Percentiles rank a stretch among this genome's conserved stretches.
Conservation (phyloP, 2,797 vertebrate species). For the Diceros bicornis region DNA sequence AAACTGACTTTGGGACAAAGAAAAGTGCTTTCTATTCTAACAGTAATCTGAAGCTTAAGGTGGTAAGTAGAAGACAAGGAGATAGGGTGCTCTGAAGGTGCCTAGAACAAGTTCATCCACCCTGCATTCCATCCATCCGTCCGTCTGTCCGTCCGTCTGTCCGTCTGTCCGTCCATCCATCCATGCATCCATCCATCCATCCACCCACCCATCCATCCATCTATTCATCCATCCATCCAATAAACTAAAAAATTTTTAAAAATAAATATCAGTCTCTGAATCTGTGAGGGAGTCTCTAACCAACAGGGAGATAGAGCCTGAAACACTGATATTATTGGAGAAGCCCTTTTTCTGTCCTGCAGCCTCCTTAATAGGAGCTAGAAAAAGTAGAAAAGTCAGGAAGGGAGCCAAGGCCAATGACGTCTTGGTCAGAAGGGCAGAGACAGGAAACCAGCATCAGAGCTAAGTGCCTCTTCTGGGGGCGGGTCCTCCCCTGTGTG, state of each 20-base stretch:
- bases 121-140: no score
- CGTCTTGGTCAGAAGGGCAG: slow-evolving; percentile 46
- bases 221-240: neutral
- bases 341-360: neutral
- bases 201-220: neutral
- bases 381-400: neutral
- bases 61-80: neutral
- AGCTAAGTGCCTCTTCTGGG: neutral
- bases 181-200: no score
- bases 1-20: neutral
- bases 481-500: neutral
- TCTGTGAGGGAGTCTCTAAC: neutral
- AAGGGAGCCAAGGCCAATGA: slow-evolving; percentile 46
- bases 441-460: neutral
- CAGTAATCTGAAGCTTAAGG: neutral
- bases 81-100: neutral
- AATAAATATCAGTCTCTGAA: neutral
- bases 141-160: no score
- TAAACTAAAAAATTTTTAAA: neutral
- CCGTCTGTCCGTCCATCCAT: no score
- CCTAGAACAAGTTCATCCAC: neutral
- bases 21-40: neutral
- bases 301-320: neutral
- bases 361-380: slow-evolving; percentile 4
- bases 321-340: neutral